Base-by-base conservation (phyloP, 2,888 invertebrate species). In the Hybos culiciformis region DNA sequence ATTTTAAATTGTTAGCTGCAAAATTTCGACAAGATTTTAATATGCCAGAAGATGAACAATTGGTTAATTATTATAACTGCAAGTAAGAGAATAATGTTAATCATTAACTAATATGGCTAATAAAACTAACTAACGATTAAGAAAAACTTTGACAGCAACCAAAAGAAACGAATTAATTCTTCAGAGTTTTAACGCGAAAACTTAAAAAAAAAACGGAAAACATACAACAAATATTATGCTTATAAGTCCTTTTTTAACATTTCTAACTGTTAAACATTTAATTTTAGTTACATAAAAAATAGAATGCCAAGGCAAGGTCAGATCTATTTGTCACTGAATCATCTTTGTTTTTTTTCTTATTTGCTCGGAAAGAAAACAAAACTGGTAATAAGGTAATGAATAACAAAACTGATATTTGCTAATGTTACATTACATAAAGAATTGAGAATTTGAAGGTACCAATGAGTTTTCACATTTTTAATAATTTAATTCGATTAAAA, bases 321-420 rank as follows among this genome's bases (percentile, higher is more conserved):
- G 82, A 72, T 97, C 61, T 98, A 96, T 61, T 74, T 97, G n/a
- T 93, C 94, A 17, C 82, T 97, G 26, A 91, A 93, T 62, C 90
- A 92, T 63, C 75, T 96, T 62, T 93, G 93, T 61, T 98, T 97
- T 68, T 86, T 96, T 65, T 88, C 96, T 1, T 92, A 87, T 60
- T 81, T 97, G 58, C 75, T 97, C 66, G 92, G 94, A 8, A 80
- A 77, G 46, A 91, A 94, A 63, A 88, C 87, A 5, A 85, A 84
- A 56, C 72, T 93, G 38, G 80, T 85, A 51, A 77, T 96, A 44
- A 75, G 90, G 54, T 94, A 92, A 91, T 80, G 3, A 36, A 21
- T n/a, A n/a, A n/a, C n/a, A n/a, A n/a, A n/a, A n/a, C n/a, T n/a
- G n/a, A n/a, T n/a, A n/a, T n/a, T n/a, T n/a, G n/a, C n/a, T n/a